These are phyloP conservation scores for Drosophila paucipuncta DNA, from an alignment of 2,888 invertebrate genomes.

Conservation along the genomic window DNA sequence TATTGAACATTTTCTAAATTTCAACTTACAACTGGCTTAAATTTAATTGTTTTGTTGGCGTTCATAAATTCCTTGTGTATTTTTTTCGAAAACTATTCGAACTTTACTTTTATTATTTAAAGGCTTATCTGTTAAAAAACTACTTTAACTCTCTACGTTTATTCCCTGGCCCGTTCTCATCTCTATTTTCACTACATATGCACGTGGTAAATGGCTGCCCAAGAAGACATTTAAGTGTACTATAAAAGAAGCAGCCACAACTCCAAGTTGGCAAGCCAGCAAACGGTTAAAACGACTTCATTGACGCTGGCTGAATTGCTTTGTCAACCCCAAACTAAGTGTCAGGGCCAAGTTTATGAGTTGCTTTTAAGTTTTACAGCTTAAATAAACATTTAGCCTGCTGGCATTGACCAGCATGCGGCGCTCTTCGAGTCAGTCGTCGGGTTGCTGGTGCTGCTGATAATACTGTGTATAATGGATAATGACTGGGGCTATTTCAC, in stretches of 20 bases:
- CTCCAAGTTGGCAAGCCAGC: constrained; percentile 20
- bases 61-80: neutral
- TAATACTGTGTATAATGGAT: constrained; percentile 52
- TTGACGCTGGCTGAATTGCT: constrained; percentile 30
- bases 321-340: constrained; percentile 31
- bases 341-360: constrained; percentile 62
- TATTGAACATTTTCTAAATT: neutral
- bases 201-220: constrained; percentile 9
- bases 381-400: constrained; percentile 62
- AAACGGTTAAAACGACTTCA: constrained; percentile 54
- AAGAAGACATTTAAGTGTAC: constrained; percentile 22
- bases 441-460: constrained; percentile 15
- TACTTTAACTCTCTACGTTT: neutral
- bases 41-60: neutral
- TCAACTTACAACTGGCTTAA: neutral
- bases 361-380: constrained; percentile 72
- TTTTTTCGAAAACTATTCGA: neutral
- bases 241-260: constrained; percentile 38
- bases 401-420: constrained; percentile 58
- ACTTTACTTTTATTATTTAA: neutral
- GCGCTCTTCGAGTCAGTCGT: constrained; percentile 3
- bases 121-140: constrained; percentile 2
- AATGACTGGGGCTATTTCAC: constrained; percentile 44
- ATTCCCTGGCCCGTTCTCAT: neutral
- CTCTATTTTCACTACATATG: neutral